Conservation (phyloP, 2,797 vertebrate species). For the Myotis vivesi region DNA sequence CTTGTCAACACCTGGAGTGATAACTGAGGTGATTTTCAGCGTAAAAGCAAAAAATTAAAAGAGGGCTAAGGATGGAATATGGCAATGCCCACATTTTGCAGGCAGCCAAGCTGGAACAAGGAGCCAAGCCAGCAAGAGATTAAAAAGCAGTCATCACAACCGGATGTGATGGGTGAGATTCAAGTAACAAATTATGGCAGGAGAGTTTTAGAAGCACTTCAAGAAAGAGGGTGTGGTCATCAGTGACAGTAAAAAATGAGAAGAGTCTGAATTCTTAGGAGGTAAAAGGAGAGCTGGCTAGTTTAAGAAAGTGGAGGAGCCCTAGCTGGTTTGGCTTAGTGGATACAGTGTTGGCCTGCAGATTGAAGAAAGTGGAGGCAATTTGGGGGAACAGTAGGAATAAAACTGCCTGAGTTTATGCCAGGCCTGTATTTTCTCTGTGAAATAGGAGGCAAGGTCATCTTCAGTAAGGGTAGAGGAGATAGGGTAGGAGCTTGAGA, state of each 20-base stretch:
- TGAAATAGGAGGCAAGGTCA: not conserved
- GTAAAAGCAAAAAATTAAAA: not conserved
- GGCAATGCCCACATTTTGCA: not conserved
- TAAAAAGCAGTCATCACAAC: not conserved
- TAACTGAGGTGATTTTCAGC: not conserved
- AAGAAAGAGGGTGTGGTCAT: not conserved
- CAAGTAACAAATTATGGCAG: not conserved
- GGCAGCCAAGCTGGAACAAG: not conserved
- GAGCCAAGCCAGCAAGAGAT: not conserved
- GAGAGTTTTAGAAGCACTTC: not conserved
- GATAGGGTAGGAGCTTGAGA: not conserved
- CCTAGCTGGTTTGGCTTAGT: too few species aligned
- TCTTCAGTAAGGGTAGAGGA: not conserved
- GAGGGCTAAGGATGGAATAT: not conserved
- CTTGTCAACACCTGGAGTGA: not conserved
- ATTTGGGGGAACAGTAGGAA: not conserved
- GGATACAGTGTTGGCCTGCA: too few species aligned
- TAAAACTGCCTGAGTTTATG: not conserved
- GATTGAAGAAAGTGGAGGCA: not conserved
- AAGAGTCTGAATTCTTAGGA: not conserved
- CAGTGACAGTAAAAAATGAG: not conserved
- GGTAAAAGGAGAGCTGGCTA: not conserved
- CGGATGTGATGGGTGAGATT: not conserved
- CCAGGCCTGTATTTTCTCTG: not conserved
- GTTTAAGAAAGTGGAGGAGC: not conserved